phyloP scores from a whole-genome alignment of 2,113 vertebrate species.

The Riparia riparia region DNA sequence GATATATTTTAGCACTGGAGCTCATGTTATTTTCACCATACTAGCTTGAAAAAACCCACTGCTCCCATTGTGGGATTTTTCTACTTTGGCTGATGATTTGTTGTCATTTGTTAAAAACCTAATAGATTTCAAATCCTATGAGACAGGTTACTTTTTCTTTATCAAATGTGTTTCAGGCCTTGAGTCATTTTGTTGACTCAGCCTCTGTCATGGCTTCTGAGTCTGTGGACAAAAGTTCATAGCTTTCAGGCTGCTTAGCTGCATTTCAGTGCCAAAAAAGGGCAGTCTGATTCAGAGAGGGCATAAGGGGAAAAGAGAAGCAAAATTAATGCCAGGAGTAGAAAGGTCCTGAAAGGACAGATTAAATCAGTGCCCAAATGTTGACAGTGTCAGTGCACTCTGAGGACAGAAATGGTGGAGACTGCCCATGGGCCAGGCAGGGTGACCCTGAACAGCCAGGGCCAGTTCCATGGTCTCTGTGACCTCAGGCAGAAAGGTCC shows the following conservation, averaged over 20 bases:
- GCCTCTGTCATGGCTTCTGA: not conserved
- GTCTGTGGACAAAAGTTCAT: not conserved
- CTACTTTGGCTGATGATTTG: not conserved
- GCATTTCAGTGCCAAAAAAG: not conserved
- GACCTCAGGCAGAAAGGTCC: not conserved
- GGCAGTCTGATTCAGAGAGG: not conserved
- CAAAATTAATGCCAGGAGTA: not conserved
- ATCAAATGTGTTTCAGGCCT: not conserved
- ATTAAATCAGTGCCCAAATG: not conserved
- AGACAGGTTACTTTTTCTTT: not conserved
- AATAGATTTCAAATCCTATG: not conserved
- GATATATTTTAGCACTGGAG: not conserved
- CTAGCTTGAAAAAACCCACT: not conserved
- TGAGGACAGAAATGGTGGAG: not conserved
- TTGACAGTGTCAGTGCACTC: not conserved
- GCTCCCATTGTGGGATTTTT: not conserved
- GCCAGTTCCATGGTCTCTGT: not conserved
- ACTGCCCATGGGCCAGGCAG: not conserved
- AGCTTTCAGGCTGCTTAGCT: not conserved
- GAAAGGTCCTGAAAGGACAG: not conserved
- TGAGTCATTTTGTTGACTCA: conserved; percentile 14
- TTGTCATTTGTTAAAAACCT: not conserved
- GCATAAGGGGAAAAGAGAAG: not conserved
- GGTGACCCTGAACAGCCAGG: not conserved
- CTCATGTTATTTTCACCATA: not conserved